Evolutionary conservation across 53 echinoderm and acorn worm genomes (phyloP), one percentile per base, ranked within the genome.

Genomic region (Mesocentrotus franciscanus): DNA sequence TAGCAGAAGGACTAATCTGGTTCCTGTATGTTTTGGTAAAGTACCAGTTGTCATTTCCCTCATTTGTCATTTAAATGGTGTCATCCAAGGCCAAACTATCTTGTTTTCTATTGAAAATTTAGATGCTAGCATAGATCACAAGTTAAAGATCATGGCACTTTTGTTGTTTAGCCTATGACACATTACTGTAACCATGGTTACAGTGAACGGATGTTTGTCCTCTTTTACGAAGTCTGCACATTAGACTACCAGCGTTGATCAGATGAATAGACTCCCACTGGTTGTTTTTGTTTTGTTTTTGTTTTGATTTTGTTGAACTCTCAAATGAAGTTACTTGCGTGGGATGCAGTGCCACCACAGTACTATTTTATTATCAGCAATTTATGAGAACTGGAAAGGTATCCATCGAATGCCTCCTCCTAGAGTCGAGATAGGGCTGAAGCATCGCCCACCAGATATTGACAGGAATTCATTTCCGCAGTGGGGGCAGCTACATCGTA

Each of bases 361-460:
- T 39, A 36, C 81, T 42, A 14, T 81, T 81, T 81, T 81, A 81
- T 39, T 42, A 81, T 39, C 42, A 20, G 81, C 18, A 36, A 81
- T 81, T 22, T 81, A 81, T 81, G 36, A 81, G 33, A 81, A 36
- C 36, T 81, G 14, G 20, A 81, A 6, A 81, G 7, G 42, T 81
- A 81, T 5, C 42, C 39, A 20, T 13, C 81, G 5, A 18, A 39
- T 10, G 36, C 42, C 36, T 81, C 18, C 49, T 81, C 36, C 30
- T 30, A 1, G 30, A 39, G 42, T 42, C 0, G 17, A 9, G 64
- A 64, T 16, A 39, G 36, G 36, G 18, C 16, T 2, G 81, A 1
- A 13, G 15, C 39, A 39, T 81, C 81, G 81, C 81, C 81, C 81
- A 81, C 81, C 81, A 81, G 36, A 42, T 81, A 81, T 81, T 81